phyloP scores from a whole-genome alignment of 2,113 vertebrate genomes.

The Cyprinus carpio region DNA sequence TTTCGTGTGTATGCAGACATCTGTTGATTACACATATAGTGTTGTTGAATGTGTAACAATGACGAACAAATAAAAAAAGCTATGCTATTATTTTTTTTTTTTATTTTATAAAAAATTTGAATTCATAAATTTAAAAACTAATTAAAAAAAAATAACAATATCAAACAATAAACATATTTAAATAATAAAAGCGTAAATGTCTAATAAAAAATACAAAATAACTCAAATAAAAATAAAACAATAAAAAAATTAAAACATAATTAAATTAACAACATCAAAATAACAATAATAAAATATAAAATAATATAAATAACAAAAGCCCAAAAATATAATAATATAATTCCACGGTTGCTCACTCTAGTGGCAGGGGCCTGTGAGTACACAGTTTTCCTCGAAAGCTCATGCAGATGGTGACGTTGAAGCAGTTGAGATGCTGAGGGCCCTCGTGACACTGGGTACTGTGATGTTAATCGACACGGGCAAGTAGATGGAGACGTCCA shows the following conservation, averaged over 20 bases:
- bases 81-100: too few relatives aligned
- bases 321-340: neutral
- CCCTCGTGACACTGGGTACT: conserved; percentile 92
- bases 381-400: conserved; percentile 85
- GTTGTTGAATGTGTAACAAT: neutral
- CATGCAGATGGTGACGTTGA: conserved; percentile 86
- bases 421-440: conserved; percentile 86
- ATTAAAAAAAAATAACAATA: too few relatives aligned
- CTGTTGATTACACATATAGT: neutral
- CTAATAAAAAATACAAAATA: too few relatives aligned
- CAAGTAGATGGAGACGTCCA: conserved; percentile 87
- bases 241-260: too few relatives aligned
- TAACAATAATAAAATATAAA: too few relatives aligned
- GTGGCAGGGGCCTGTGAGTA: conserved; percentile 86
- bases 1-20: neutral
- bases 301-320: too few relatives aligned
- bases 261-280: too few relatives aligned
- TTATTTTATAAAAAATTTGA: too few relatives aligned
- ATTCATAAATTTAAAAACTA: too few relatives aligned
- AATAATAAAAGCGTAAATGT: too few relatives aligned
- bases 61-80: neutral
- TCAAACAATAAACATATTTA: too few relatives aligned
- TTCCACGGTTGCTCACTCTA: conserved; percentile 79
- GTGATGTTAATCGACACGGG: conserved; percentile 93
- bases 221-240: too few relatives aligned